Evolutionary conservation across 2,113 vertebrate species (phyloP).

Genomic region (Xyliphius kryptos): DNA sequence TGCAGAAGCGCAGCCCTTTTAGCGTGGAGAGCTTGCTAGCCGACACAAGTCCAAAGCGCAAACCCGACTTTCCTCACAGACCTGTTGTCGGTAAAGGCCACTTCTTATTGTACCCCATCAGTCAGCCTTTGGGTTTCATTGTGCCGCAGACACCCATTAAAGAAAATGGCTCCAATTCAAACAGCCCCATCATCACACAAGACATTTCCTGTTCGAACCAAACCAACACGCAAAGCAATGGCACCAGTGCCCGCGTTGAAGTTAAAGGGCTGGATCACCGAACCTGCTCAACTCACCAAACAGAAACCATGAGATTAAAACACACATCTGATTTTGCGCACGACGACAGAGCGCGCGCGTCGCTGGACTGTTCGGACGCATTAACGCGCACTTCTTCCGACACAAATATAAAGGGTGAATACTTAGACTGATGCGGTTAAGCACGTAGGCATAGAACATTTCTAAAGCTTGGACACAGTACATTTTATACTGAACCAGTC

Average conservation of each 20-base stretch:
- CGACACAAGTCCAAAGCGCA: slow-evolving; percentile 82
- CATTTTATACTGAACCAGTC: slow-evolving; percentile 59
- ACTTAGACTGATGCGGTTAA: slow-evolving; percentile 31
- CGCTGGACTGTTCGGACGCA: slow-evolving; percentile 58
- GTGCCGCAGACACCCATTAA: slow-evolving; percentile 72
- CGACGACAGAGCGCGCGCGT: slow-evolving; percentile 29
- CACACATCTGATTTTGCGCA: no score
- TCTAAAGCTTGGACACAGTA: slow-evolving; percentile 65
- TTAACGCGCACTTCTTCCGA: slow-evolving; percentile 57
- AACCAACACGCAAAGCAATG: no score
- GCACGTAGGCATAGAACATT: slow-evolving; percentile 79
- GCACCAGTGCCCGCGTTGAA: no score
- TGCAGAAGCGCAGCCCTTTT: slow-evolving; percentile 86
- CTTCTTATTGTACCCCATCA: slow-evolving; percentile 89
- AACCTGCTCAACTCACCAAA: no score
- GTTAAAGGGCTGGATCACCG: no score
- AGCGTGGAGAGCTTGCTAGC: slow-evolving; percentile 91
- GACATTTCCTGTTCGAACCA: no score
- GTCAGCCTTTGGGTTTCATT: slow-evolving; percentile 91
- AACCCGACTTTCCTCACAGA: slow-evolving; percentile 78
- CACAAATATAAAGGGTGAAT: slow-evolving; percentile 58
- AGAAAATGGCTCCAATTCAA: slow-evolving; percentile 41
- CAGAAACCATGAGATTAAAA: no score
- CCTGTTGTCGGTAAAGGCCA: slow-evolving; percentile 88
- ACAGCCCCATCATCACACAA: no score